Conservation (phyloP, 2,888 invertebrate species). For the Priocnemis perturbator region DNA sequence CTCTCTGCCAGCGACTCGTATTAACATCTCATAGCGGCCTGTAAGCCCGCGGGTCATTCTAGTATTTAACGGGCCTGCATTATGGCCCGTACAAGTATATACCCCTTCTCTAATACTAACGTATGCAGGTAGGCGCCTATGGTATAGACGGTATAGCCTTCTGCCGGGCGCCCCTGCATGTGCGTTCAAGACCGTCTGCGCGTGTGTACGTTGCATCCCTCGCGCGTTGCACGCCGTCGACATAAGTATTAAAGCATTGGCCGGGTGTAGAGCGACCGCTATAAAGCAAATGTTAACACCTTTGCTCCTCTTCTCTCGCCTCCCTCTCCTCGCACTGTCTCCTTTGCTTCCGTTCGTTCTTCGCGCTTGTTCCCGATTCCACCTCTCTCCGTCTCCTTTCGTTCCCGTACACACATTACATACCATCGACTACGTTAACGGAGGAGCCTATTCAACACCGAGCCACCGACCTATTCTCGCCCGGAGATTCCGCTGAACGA, state of each 20-base stretch:
- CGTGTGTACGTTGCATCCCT: conserved; percentile 24
- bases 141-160: conserved; percentile 26
- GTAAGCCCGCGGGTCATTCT: conserved; percentile 65
- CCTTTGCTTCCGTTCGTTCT: conserved; percentile 4
- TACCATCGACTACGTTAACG: conserved; percentile 28
- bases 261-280: conserved; percentile 54
- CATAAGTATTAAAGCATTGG: conserved; percentile 64
- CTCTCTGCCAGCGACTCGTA: conserved; percentile 55
- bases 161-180: conserved; percentile 23
- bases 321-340: conserved; percentile 26
- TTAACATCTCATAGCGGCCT: conserved; percentile 67
- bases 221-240: conserved; percentile 42
- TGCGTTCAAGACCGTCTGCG: conserved; percentile 7
- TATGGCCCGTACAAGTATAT: conserved; percentile 52
- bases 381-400: conserved; percentile 15
- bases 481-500: too few relatives aligned
- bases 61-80: conserved; percentile 67
- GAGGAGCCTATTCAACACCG: conserved; percentile 33
- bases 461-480: conserved; percentile 34
- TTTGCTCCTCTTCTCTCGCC: conserved; percentile 42
- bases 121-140: conserved; percentile 38
- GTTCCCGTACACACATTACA: conserved; percentile 47
- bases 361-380: background rate
- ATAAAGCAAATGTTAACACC: conserved; percentile 69
- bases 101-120: conserved; percentile 38